A percentile compares a stretch with the other conserved stretches of the same genome.
Conservation (phyloP, 2,797 vertebrate genomes). For the Lithobates pipiens region DNA sequence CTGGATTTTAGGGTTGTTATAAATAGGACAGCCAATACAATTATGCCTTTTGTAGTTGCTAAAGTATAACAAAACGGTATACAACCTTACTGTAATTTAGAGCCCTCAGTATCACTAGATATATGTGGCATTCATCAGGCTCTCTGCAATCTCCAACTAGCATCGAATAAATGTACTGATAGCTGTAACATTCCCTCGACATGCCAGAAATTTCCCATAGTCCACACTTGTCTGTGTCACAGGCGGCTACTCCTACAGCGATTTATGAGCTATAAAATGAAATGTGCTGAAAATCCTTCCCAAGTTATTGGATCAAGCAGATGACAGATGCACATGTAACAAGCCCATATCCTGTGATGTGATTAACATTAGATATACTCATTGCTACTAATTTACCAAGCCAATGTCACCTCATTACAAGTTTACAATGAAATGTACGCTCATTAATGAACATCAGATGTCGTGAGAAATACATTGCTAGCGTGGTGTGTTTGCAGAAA, state of each 20-base stretch:
- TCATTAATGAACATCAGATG: slow-evolving; percentile 23
- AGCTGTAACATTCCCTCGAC: slow-evolving; percentile 12
- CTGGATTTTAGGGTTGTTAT: neutral
- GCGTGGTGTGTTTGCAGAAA: neutral
- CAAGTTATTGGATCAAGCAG: slow-evolving; percentile 24
- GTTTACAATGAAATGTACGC: slow-evolving; percentile 29
- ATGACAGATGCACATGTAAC: slow-evolving; percentile 29
- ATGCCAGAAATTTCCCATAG: slow-evolving; percentile 27
- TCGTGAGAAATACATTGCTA: neutral
- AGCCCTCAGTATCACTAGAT: neutral
- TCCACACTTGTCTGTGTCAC: slow-evolving; percentile 37
- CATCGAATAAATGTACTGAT: slow-evolving; percentile 27
- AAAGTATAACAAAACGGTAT: neutral
- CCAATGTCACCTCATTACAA: slow-evolving; percentile 23
- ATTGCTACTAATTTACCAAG: neutral
- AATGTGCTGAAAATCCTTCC: slow-evolving; percentile 49
- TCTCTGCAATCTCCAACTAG: neutral
- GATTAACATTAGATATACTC: slow-evolving; percentile 21
- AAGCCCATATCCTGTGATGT: neutral
- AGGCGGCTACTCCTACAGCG: slow-evolving; percentile 16
- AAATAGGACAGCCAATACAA: neutral
- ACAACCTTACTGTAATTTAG: neutral
- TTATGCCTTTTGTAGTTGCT: neutral
- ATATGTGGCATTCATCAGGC: neutral
- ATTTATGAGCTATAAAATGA: slow-evolving; percentile 52